A percentile compares a stretch with the other conserved stretches of the same genome.
phyloP scores from a whole-genome alignment of 1,140 invertebrate species.

The Scylla paramamosain region DNA sequence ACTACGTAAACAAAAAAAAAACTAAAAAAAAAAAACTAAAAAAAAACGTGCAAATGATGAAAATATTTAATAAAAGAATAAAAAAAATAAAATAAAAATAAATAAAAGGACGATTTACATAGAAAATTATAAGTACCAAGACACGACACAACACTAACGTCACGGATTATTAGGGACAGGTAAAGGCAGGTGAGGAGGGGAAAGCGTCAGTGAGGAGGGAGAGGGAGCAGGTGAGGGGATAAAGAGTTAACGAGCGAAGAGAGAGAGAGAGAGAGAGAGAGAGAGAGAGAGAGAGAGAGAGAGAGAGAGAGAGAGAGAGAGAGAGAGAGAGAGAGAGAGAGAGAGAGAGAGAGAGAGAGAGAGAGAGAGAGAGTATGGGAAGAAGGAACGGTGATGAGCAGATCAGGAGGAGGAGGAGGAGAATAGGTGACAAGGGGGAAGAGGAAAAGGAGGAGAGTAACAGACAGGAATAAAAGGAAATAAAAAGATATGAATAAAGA shows the following conservation, averaged over 20 bases:
- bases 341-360: not conserved
- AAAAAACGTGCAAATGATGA: not conserved
- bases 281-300: not conserved
- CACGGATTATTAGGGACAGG: not conserved
- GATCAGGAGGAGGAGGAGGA: too few species aligned
- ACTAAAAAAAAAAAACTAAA: not conserved
- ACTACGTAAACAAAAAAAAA: not conserved
- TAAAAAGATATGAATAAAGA: too few species aligned
- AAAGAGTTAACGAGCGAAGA: too few species aligned
- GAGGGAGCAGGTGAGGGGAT: too few species aligned
- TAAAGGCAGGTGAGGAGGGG: not conserved
- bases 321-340: conserved; percentile 55
- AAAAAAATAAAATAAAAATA: not conserved
- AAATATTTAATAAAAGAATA: not conserved
- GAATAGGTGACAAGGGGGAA: too few species aligned
- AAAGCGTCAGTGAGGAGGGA: not conserved
- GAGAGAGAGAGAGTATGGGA: too few species aligned
- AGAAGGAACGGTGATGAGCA: too few species aligned
- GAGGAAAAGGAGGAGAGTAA: too few species aligned
- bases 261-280: too few species aligned
- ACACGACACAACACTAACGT: not conserved
- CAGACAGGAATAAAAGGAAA: too few species aligned
- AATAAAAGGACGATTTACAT: too few species aligned
- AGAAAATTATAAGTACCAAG: too few species aligned
- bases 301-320: conserved; percentile 57